Evolutionary conservation across 2,797 vertebrate genomes (phyloP).

Genomic region (Trachops cirrhosus): DNA sequence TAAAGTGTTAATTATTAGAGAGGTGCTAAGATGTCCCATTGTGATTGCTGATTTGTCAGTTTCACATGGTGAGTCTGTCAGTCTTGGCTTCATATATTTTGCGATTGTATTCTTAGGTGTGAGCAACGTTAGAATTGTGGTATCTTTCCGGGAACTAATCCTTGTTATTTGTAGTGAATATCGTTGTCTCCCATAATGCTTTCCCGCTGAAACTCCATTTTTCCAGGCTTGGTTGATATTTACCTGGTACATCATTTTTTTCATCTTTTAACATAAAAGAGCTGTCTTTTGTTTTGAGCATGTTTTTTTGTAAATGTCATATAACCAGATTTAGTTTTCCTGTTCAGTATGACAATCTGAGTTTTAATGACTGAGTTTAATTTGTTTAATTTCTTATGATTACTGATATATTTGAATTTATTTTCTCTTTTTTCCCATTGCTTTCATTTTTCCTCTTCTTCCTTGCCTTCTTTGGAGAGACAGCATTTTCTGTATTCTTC

Average conservation of each 20-base stretch:
- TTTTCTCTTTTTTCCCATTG: constrained; percentile 28
- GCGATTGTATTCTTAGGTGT: neutral
- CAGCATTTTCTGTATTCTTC: neutral
- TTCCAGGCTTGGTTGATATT: neutral
- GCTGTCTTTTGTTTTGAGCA: neutral
- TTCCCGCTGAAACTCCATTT: neutral
- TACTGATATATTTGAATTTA: constrained; percentile 49
- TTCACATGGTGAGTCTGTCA: neutral
- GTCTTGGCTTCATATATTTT: constrained; percentile 41
- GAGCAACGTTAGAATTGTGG: neutral
- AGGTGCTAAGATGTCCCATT: neutral
- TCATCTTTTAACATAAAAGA: neutral
- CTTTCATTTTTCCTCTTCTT: constrained; percentile 20
- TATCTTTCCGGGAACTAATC: neutral
- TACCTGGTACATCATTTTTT: neutral
- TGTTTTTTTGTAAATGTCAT: neutral
- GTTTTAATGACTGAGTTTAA: constrained; percentile 28
- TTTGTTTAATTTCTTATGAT: constrained; percentile 30
- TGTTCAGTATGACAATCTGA: neutral
- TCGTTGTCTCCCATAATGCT: constrained; percentile 15
- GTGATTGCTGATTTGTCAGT: neutral
- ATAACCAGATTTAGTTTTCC: constrained; percentile 39
- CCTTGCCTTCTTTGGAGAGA: neutral
- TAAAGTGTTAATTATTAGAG: neutral
- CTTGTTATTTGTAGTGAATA: neutral